Conservation (phyloP, 1,140 invertebrate species). For the Cotesia glomerata region DNA sequence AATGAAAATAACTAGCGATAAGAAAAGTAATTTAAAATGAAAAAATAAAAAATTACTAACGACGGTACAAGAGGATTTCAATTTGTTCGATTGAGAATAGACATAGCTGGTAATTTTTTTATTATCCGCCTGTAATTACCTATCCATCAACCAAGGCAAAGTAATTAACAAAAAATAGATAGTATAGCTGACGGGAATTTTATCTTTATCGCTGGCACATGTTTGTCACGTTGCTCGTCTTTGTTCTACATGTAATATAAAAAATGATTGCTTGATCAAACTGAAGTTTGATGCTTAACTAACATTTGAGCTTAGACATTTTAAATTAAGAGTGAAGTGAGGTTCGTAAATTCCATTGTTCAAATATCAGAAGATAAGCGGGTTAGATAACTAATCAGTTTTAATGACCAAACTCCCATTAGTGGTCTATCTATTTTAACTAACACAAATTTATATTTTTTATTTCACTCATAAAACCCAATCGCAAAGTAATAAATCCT, state of each 20-base stretch:
- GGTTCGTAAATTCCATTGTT: neutral
- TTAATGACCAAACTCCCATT: no score
- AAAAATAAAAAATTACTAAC: neutral
- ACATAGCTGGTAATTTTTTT: neutral
- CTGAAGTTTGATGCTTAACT: neutral
- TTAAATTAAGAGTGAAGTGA: neutral
- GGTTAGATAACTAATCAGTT: no score
- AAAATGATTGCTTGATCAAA: neutral
- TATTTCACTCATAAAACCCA: no score
- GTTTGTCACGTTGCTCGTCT: neutral
- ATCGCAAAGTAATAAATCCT: no score
- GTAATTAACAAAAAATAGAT: no score
- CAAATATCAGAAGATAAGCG: no score
- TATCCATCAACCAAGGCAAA: neutral
- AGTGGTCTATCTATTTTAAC: no score
- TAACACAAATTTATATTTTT: no score
- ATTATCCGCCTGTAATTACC: neutral
- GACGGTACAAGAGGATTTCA: neutral
- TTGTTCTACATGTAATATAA: neutral
- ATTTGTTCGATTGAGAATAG: neutral
- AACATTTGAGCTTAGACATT: neutral
- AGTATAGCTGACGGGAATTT: no score
- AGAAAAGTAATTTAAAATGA: neutral
- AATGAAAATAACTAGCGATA: no score
- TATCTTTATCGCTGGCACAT: neutral